Evolutionary conservation across 2,888 invertebrate species (phyloP).

Genomic region (Heliconius cydno): DNA sequence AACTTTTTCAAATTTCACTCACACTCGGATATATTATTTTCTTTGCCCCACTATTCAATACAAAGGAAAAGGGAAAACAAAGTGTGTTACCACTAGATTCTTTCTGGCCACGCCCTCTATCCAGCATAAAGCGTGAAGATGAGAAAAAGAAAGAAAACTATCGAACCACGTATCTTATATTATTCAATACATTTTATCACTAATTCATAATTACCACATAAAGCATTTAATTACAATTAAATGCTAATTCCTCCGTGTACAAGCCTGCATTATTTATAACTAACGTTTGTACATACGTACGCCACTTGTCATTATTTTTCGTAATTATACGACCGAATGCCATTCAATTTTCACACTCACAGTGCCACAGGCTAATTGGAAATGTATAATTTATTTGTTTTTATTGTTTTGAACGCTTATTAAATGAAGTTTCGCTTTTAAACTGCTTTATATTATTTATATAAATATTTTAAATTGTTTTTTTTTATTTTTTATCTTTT

Average conservation of each 20-base stretch:
- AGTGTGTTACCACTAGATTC: neutral
- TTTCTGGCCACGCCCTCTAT: neutral
- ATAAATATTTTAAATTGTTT: too few species aligned
- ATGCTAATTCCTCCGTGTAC: neutral
- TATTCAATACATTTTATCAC: neutral
- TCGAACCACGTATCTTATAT: neutral
- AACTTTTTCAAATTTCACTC: too few species aligned
- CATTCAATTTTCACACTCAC: conserved; percentile 38
- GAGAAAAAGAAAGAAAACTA: neutral
- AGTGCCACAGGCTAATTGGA: conserved; percentile 40
- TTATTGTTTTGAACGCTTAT: conserved; percentile 38
- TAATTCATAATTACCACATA: neutral
- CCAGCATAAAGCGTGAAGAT: neutral
- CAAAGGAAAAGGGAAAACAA: neutral
- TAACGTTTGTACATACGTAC: neutral
- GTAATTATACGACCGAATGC: conserved; percentile 32
- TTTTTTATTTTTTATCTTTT: too few species aligned
- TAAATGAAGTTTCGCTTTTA: conserved; percentile 17
- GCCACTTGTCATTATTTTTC: conserved; percentile 25
- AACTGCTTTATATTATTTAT: conserved; percentile 21
- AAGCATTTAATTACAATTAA: conserved; percentile 18
- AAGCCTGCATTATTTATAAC: conserved; percentile 19
- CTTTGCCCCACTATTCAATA: too few species aligned
- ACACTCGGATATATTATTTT: too few species aligned
- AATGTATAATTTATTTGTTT: conserved; percentile 39